Evolutionary conservation across 2,888 invertebrate genomes (phyloP).

Genomic region (Venustoraphidia nigricollis): DNA sequence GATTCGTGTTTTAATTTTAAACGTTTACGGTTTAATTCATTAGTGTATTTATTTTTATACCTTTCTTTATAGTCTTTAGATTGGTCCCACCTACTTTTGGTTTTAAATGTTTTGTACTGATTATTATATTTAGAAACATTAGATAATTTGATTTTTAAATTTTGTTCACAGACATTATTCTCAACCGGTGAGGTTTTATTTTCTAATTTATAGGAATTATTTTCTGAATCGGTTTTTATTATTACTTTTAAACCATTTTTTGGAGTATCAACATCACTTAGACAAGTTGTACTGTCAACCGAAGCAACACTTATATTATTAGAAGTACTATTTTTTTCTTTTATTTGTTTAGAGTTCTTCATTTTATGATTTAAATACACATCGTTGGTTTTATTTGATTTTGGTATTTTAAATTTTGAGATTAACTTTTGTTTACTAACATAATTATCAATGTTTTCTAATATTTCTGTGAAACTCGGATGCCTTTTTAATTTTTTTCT

Average conservation of each 20-base stretch:
- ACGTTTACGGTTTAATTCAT: neutral
- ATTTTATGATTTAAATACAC: neutral
- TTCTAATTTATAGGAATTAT: too few species aligned
- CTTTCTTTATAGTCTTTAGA: neutral
- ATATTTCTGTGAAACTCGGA: conserved; percentile 3
- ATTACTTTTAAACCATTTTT: too few species aligned
- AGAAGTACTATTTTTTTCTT: neutral
- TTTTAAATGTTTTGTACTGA: too few species aligned
- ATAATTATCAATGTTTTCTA: conserved; percentile 2
- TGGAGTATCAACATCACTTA: neutral
- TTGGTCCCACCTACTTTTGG: too few species aligned
- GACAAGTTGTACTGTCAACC: neutral
- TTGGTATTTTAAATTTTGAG: conserved; percentile 5
- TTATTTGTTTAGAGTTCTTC: neutral
- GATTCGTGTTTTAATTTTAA: neutral
- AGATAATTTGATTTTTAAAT: too few species aligned
- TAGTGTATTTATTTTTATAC: neutral
- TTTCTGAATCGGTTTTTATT: too few species aligned
- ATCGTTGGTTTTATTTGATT: neutral
- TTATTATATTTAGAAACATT: too few species aligned
- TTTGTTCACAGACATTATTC: too few species aligned
- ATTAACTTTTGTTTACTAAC: neutral
- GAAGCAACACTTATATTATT: too few species aligned
- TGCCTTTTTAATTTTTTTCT: neutral
- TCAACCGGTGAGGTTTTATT: too few species aligned